Conservation (phyloP, 2,888 invertebrate species). For the Venustoraphidia nigricollis region DNA sequence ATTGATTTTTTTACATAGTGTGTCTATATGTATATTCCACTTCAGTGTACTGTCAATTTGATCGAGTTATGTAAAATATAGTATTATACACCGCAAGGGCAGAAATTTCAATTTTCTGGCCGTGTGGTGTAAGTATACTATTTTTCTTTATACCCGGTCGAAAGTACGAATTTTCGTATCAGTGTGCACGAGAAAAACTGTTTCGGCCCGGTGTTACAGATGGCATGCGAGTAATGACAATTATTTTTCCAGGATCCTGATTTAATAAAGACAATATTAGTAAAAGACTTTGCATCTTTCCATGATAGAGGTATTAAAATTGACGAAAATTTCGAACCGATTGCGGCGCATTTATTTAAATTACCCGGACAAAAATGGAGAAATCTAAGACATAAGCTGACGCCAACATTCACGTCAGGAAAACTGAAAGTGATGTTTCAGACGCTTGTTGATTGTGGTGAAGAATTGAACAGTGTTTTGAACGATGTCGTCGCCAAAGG, state of each 20-base stretch:
- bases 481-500: too few species aligned
- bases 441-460: constrained; percentile 26
- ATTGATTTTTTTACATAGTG: too few species aligned
- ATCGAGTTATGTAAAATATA: too few species aligned
- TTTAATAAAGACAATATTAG: constrained; percentile 28
- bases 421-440: constrained; percentile 37
- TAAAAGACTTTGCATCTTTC: constrained; percentile 32
- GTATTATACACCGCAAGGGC: too few species aligned
- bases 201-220: too few species aligned
- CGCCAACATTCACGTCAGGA: constrained; percentile 36
- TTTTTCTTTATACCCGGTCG: too few species aligned
- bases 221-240: constrained; percentile 10
- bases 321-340: constrained; percentile 25
- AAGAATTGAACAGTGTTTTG: constrained; percentile 19
- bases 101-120: too few species aligned
- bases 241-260: constrained; percentile 30
- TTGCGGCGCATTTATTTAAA: constrained; percentile 27
- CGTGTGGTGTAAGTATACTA: too few species aligned
- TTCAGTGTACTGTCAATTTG: too few species aligned
- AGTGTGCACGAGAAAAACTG: too few species aligned
- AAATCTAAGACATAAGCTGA: constrained; percentile 31
- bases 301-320: constrained; percentile 28
- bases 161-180: too few species aligned
- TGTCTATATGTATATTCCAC: too few species aligned
- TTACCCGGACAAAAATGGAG: constrained; percentile 36